These are phyloP conservation scores for Macheiramphus alcinus DNA, from an alignment of 2,113 vertebrate species.

Conservation along the genomic window DNA sequence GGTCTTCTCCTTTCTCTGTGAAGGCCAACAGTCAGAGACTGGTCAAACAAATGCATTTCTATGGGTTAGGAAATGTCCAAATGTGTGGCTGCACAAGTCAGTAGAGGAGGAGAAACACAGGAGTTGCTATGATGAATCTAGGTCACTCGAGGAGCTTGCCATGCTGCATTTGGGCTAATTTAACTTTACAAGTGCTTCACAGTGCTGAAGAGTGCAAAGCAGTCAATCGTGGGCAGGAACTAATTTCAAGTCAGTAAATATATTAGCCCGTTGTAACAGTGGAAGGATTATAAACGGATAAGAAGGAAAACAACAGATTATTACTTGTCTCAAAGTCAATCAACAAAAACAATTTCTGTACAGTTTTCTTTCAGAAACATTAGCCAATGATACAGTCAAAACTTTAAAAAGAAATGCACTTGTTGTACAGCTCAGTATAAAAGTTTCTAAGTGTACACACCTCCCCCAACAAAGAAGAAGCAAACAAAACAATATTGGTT, in stretches of 20 bases:
- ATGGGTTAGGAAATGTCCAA: background rate
- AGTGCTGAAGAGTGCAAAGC: background rate
- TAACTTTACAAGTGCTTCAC: background rate
- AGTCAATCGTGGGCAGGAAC: background rate
- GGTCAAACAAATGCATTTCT: background rate
- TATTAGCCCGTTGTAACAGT: background rate
- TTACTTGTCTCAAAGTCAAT: background rate
- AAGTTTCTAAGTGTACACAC: background rate
- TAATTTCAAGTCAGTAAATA: background rate
- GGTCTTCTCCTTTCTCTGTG: background rate
- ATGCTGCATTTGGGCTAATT: background rate
- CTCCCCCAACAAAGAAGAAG: background rate
- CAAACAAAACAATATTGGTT: background rate
- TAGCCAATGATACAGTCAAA: background rate
- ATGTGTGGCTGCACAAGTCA: background rate
- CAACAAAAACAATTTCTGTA: background rate
- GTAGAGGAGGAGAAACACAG: background rate
- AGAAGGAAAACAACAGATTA: background rate
- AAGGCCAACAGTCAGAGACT: background rate
- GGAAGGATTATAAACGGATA: background rate
- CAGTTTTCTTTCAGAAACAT: background rate
- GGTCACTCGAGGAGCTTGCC: background rate
- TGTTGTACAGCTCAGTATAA: fast-evolving
- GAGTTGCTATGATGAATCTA: background rate
- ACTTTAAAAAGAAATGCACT: background rate